Conservation (phyloP, 35 echinoderm and acorn worm genomes). For the Eucidaris tribuloides region DNA sequence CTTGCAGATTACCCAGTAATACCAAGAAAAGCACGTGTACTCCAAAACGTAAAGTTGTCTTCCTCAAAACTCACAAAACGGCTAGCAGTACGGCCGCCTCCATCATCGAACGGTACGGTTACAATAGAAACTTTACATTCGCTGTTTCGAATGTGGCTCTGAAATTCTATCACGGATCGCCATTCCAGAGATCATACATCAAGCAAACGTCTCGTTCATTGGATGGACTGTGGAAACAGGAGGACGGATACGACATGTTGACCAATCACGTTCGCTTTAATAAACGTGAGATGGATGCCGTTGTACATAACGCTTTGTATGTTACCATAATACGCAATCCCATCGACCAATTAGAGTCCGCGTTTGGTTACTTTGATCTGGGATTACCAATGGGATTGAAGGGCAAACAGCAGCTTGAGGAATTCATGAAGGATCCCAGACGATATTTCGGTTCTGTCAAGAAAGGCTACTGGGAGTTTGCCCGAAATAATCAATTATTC, state of each 20-base stretch:
- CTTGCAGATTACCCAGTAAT: not conserved
- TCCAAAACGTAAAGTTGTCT: slow-evolving; percentile 39
- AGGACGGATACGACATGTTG: slow-evolving; percentile 30
- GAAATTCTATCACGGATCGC: slow-evolving; percentile 19
- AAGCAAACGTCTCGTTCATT: not conserved
- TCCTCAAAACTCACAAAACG: slow-evolving; percentile 82
- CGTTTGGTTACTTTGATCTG: slow-evolving; percentile 70
- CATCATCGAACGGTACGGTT: slow-evolving; percentile 71
- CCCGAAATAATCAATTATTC: slow-evolving; percentile 60
- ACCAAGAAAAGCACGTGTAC: not conserved
- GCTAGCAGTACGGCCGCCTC: slow-evolving; percentile 62
- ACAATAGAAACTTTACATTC: slow-evolving; percentile 44
- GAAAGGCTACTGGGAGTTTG: slow-evolving; percentile 47
- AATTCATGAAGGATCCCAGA: slow-evolving; percentile 48
- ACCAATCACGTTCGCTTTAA: slow-evolving; percentile 54
- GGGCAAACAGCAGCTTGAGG: slow-evolving; percentile 2
- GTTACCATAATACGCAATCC: slow-evolving; percentile 58
- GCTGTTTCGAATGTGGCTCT: slow-evolving; percentile 6
- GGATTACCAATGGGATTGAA: not conserved
- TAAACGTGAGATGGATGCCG: slow-evolving; percentile 31
- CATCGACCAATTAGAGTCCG: slow-evolving; percentile 61
- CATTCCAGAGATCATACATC: not conserved
- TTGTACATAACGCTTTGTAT: slow-evolving; percentile 43
- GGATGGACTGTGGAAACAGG: not conserved
- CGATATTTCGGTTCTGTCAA: slow-evolving; percentile 26